Evolutionary conservation across 2,888 invertebrate genomes (phyloP).

Genomic region (Yponomeuta cagnagella): DNA sequence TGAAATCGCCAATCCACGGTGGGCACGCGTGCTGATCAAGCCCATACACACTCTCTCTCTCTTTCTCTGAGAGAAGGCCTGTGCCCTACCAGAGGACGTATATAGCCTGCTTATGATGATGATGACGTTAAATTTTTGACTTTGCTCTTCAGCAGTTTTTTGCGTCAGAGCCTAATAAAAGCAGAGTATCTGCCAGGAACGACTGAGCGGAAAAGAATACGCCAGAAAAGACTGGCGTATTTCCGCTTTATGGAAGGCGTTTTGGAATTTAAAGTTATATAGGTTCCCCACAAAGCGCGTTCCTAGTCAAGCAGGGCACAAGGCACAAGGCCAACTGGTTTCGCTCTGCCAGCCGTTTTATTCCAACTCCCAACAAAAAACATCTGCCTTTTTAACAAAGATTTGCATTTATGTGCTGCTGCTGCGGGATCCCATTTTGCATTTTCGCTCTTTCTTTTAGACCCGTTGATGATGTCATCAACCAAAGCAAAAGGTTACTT

Average conservation of each 20-base stretch:
- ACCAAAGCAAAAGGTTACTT: not conserved
- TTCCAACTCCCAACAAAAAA: slow-evolving; percentile 24
- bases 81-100: too few relatives aligned
- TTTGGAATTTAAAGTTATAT: slow-evolving; percentile 5
- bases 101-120: too few relatives aligned
- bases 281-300: slow-evolving; percentile 20
- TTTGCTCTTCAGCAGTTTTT: too few relatives aligned
- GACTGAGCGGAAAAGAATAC: too few relatives aligned
- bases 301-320: slow-evolving; percentile 15
- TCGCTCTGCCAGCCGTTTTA: slow-evolving; percentile 27
- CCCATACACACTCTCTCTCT: too few relatives aligned
- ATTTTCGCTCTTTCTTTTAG: not conserved
- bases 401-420: slow-evolving; percentile 4
- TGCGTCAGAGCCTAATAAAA: too few relatives aligned
- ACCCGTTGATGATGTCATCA: not conserved
- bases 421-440: not conserved
- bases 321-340: slow-evolving; percentile 47
- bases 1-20: too few relatives aligned
- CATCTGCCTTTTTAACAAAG: slow-evolving; percentile 16
- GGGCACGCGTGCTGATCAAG: too few relatives aligned
- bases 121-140: too few relatives aligned
- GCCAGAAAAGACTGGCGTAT: not conserved
- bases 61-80: too few relatives aligned
- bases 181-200: too few relatives aligned
- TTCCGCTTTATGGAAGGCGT: not conserved